Evolutionary conservation across 2,888 invertebrate species (phyloP).

Genomic region (Geophilus truncorum): DNA sequence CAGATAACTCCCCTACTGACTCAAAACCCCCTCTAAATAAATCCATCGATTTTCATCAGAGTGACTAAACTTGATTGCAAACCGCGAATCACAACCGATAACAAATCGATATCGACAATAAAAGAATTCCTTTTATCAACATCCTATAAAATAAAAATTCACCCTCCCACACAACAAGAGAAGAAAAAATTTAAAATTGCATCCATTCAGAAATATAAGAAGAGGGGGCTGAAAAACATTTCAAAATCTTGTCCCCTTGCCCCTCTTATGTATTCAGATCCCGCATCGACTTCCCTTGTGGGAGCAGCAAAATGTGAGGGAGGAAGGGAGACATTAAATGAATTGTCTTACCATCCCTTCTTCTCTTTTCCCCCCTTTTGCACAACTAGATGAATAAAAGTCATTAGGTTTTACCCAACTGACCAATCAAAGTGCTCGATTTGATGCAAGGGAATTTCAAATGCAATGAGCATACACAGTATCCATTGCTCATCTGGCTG

Average conservation of each 20-base stretch:
- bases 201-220: not conserved
- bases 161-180: not conserved
- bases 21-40: not conserved
- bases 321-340: conserved; percentile 13
- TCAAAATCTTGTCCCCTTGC: not conserved
- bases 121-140: not conserved
- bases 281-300: conserved; percentile 4
- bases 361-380: not conserved
- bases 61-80: not conserved
- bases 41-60: not conserved
- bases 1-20: too few relatives aligned
- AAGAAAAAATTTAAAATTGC: not conserved
- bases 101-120: not conserved
- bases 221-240: not conserved
- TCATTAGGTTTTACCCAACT: not conserved
- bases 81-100: not conserved
- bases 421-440: not conserved
- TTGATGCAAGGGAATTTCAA: not conserved
- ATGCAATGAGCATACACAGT: not conserved
- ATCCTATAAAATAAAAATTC: not conserved
- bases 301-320: not conserved
- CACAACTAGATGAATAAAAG: conserved; percentile 2
- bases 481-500: not conserved
- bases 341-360: conserved; percentile 18
- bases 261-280: not conserved